Evolutionary conservation across 35 echinoderm and acorn worm species (phyloP).

Genomic region (Apostichopus japonicus): DNA sequence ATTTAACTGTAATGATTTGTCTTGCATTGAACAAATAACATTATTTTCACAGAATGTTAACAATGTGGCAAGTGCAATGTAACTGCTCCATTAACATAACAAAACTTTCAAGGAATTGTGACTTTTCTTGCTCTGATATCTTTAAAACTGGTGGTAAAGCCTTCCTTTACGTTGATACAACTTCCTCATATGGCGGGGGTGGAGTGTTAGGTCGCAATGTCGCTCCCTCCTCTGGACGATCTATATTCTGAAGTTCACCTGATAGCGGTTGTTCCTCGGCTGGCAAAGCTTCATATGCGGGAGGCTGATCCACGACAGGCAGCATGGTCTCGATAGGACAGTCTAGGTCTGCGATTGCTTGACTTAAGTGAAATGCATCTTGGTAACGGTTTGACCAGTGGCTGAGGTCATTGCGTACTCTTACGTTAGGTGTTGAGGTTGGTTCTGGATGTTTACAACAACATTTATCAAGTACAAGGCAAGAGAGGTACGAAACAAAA

Average conservation of each 20-base stretch:
- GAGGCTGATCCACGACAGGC: background rate
- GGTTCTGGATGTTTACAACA: slow-evolving; percentile 14
- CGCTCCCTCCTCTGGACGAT: background rate
- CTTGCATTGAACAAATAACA: too few relatives aligned
- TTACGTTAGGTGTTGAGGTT: slow-evolving; percentile 11
- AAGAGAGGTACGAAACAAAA: slow-evolving; percentile 44
- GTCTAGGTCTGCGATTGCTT: slow-evolving; percentile 9
- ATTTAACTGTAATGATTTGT: too few relatives aligned
- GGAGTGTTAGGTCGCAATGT: slow-evolving; percentile 6
- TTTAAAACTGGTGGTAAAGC: background rate
- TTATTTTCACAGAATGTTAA: too few relatives aligned
- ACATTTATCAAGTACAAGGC: slow-evolving; percentile 35
- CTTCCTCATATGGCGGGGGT: slow-evolving; percentile 32
- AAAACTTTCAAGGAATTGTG: background rate
- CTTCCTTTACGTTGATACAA: slow-evolving; percentile 19
- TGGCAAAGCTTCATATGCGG: background rate
- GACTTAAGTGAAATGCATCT: slow-evolving; percentile 37
- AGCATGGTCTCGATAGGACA: slow-evolving; percentile 39
- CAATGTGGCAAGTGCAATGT: too few relatives aligned
- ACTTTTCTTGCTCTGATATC: background rate
- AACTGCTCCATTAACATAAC: too few relatives aligned
- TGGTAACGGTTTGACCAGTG: slow-evolving; percentile 37
- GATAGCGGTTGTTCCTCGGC: slow-evolving; percentile 24
- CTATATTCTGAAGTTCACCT: background rate
- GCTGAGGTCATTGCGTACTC: slow-evolving; percentile 37